phyloP scores from a whole-genome alignment of 1,140 invertebrate species.

The Drosophila busckii region DNA sequence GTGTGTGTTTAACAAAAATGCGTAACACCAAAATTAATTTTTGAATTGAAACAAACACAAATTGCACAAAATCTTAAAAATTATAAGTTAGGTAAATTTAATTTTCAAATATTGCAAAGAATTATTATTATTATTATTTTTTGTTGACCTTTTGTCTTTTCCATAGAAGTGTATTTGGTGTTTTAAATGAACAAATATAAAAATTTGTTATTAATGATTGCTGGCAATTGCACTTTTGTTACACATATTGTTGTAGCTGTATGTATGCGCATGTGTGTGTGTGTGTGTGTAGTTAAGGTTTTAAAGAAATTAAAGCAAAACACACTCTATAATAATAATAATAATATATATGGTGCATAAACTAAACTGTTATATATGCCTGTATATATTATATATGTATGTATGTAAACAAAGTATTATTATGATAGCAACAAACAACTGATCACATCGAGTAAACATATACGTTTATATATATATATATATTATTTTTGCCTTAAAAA shows the following conservation, averaged over 20 bases:
- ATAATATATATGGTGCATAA: constrained; percentile 12
- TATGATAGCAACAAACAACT: constrained; percentile 62
- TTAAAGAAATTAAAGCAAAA: constrained; percentile 21
- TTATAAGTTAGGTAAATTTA: constrained; percentile 19
- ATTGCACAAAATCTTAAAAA: constrained; percentile 35
- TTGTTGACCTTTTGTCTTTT: constrained; percentile 37
- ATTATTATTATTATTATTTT: constrained; percentile 14
- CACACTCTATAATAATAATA: constrained; percentile 21
- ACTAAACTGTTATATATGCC: neutral
- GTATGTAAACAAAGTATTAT: constrained; percentile 40
- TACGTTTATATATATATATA: constrained; percentile 31
- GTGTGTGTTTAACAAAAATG: constrained; percentile 28
- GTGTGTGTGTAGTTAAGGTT: constrained; percentile 31
- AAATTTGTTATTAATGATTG: constrained; percentile 41
- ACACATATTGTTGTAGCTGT: constrained; percentile 41
- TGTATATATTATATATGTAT: constrained; percentile 12
- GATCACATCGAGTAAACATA: constrained; percentile 63
- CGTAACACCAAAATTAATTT: constrained; percentile 6
- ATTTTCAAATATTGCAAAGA: constrained; percentile 54
- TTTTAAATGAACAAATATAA: constrained; percentile 55
- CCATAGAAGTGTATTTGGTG: constrained; percentile 35
- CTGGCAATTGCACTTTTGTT: constrained; percentile 61
- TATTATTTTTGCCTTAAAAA: constrained; percentile 55
- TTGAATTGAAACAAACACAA: constrained; percentile 21
- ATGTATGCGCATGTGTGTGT: constrained; percentile 22